Percentiles rank a stretch among this genome's conserved stretches.
These are phyloP conservation scores for Turnix velox DNA, from an alignment of 2,113 vertebrate genomes.

Conservation along the genomic window DNA sequence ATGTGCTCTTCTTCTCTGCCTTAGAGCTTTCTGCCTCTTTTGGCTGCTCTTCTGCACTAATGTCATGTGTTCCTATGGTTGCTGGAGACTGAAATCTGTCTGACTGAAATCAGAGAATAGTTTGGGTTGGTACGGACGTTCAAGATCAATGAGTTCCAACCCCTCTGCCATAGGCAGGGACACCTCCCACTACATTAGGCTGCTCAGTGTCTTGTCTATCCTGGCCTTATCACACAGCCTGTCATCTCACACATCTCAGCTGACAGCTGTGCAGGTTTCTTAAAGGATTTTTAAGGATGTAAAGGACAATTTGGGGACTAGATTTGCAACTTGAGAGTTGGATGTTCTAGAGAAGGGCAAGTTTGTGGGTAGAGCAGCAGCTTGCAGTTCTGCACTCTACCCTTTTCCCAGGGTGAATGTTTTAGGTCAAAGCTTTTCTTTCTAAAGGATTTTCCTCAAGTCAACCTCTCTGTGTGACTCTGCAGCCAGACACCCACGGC, in stretches of 20 bases:
- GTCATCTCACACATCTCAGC: background rate
- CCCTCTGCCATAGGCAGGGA: too few relatives aligned
- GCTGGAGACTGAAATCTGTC: background rate
- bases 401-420: background rate
- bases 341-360: background rate
- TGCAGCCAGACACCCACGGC: background rate
- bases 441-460: background rate
- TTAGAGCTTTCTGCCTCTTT: background rate
- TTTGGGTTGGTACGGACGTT: too few relatives aligned
- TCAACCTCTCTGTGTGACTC: too few relatives aligned
- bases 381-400: background rate
- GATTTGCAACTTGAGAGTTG: background rate
- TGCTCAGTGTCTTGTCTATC: too few relatives aligned
- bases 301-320: background rate
- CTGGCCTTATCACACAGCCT: too few relatives aligned
- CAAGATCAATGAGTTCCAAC: too few relatives aligned
- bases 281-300: background rate
- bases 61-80: accelerated
- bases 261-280: background rate
- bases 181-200: too few relatives aligned
- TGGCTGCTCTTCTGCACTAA: background rate
- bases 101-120: too few relatives aligned
- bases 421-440: background rate
- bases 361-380: background rate
- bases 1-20: background rate